Percentiles rank a stretch among this genome's conserved stretches.
These are phyloP conservation scores for Gnathonemus echidnorhynchus DNA, from an alignment of 2,113 vertebrate genomes.

Conservation along the genomic window DNA sequence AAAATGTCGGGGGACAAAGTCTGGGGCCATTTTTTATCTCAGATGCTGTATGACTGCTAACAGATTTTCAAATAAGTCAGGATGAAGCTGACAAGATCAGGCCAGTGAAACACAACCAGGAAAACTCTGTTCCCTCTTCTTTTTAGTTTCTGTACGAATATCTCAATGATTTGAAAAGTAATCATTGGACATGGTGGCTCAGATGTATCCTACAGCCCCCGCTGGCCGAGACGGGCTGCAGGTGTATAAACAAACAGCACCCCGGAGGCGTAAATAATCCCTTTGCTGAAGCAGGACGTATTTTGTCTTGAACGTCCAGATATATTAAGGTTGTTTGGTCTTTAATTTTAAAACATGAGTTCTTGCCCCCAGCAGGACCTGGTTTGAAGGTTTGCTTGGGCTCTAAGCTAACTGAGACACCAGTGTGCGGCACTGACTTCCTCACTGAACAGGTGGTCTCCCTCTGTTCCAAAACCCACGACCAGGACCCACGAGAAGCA, in stretches of 20 bases:
- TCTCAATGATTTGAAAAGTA: not conserved
- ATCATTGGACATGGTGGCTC: not conserved
- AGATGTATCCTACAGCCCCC: not conserved
- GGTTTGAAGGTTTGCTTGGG: too few species aligned
- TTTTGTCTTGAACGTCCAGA: not conserved
- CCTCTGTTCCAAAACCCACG: too few species aligned
- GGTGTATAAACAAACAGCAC: not conserved
- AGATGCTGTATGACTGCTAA: not conserved
- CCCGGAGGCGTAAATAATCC: not conserved
- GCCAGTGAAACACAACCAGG: not conserved
- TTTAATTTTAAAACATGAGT: not conserved
- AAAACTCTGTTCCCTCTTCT: too few species aligned
- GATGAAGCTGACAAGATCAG: not conserved
- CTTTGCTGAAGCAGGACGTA: not conserved
- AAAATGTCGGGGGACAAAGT: conserved; percentile 1
- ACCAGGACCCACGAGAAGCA: too few species aligned
- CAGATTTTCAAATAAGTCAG: not conserved
- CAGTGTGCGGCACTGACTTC: too few species aligned
- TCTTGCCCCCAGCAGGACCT: not conserved
- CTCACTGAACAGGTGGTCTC: too few species aligned
- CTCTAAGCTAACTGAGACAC: too few species aligned
- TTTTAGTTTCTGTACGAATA: not conserved
- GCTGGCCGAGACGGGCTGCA: not conserved
- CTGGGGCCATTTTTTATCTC: not conserved
- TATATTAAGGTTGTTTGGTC: not conserved